Conservation (phyloP, 1,140 invertebrate species). For the Aethina tumida region DNA sequence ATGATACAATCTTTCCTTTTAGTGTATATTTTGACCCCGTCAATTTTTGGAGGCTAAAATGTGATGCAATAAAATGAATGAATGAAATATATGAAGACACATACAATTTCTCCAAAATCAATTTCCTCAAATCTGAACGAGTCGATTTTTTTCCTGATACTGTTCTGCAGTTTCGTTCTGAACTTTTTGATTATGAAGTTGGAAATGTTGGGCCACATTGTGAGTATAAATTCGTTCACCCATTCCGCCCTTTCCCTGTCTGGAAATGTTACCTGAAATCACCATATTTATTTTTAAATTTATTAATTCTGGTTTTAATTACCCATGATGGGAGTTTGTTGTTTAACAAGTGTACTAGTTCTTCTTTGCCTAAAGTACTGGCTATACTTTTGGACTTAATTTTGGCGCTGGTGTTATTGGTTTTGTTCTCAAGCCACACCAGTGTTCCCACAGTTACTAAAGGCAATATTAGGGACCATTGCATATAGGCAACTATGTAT, state of each 20-base stretch:
- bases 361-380: constrained; percentile 14
- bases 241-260: constrained; percentile 89
- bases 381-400: constrained; percentile 17
- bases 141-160: constrained; percentile 68
- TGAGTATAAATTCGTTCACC: constrained; percentile 85
- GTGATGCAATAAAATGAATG: constrained; percentile 26
- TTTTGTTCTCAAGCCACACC: constrained; percentile 17
- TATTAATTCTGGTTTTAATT: constrained; percentile 5
- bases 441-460: constrained; percentile 14
- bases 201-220: constrained; percentile 90
- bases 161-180: constrained; percentile 71
- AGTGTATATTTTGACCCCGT: constrained; percentile 89
- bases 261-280: constrained; percentile 73
- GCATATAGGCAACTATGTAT: constrained; percentile 20
- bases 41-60: constrained; percentile 73
- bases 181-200: constrained; percentile 71
- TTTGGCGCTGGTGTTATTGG: constrained; percentile 14
- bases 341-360: constrained; percentile 15
- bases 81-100: constrained; percentile 23
- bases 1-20: constrained; percentile 89
- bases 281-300: constrained; percentile 5
- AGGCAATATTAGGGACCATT: constrained; percentile 15
- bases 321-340: constrained; percentile 25
- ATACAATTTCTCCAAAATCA: constrained; percentile 78
- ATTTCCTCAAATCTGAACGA: constrained; percentile 87